Evolutionary conservation across 2,888 invertebrate genomes (phyloP).

Genomic region (Atrina japonica): DNA sequence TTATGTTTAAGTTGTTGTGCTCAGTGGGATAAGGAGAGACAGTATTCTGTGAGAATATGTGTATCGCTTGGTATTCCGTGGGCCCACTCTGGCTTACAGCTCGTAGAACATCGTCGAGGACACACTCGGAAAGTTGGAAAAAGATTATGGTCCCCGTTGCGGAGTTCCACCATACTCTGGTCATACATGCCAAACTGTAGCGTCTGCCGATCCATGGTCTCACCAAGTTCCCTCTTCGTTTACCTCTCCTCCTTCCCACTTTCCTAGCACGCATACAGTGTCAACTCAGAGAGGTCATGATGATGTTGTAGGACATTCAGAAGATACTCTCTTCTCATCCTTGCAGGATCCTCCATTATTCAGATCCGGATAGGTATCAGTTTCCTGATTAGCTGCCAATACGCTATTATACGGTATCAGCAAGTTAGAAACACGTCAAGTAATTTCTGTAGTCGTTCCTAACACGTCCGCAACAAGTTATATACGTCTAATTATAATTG

Average conservation of each 20-base stretch:
- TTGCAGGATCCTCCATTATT: too few species aligned
- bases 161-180: slow-evolving; percentile 46
- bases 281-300: background rate
- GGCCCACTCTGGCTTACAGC: slow-evolving; percentile 47
- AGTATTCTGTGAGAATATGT: slow-evolving; percentile 40
- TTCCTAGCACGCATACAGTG: too few species aligned
- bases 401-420: too few species aligned
- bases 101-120: slow-evolving; percentile 56
- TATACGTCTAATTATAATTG: too few species aligned
- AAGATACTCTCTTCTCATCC: background rate
- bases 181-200: slow-evolving; percentile 42
- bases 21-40: slow-evolving; percentile 33
- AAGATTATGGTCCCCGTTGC: slow-evolving; percentile 50
- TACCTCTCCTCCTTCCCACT: slow-evolving; percentile 12
- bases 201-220: slow-evolving; percentile 50
- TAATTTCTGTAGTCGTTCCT: too few species aligned
- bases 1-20: too few species aligned
- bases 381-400: too few species aligned
- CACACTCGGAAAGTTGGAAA: slow-evolving; percentile 56
- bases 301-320: background rate
- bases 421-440: too few species aligned
- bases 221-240: slow-evolving; percentile 41
- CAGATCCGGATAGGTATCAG: too few species aligned
- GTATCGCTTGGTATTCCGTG: slow-evolving; percentile 34
- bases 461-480: too few species aligned